phyloP scores from a whole-genome alignment of 2,113 vertebrate species.

The Poecile atricapillus region DNA sequence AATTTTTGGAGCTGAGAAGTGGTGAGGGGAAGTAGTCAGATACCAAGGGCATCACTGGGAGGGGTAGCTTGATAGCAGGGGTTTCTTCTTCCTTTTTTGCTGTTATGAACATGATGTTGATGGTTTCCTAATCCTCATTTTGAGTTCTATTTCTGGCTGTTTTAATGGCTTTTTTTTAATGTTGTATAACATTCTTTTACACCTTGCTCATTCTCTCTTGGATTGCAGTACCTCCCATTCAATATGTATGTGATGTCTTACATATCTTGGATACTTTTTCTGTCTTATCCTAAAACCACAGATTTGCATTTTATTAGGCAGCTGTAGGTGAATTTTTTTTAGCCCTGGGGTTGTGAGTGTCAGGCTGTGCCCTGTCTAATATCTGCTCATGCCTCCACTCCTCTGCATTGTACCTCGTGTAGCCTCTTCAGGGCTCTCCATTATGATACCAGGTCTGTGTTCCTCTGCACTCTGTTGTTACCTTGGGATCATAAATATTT shows the following conservation, averaged over 20 bases:
- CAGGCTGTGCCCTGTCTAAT: not conserved
- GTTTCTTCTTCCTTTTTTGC: not conserved
- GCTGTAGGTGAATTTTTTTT: not conserved
- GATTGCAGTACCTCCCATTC: not conserved
- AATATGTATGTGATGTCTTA: not conserved
- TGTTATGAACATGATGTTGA: not conserved
- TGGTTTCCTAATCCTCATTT: not conserved
- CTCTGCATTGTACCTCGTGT: not conserved
- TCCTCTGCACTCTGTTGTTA: not conserved
- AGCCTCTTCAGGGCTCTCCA: not conserved
- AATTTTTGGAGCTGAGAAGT: not conserved
- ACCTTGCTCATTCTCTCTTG: not conserved
- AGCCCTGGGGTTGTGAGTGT: not conserved
- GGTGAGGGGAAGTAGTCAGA: not conserved
- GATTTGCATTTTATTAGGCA: not conserved
- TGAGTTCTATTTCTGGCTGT: not conserved
- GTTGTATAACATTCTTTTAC: not conserved
- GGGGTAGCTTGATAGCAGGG: not conserved
- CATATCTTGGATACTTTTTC: not conserved
- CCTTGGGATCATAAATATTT: slow-evolving; percentile 21
- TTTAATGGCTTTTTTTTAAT: not conserved
- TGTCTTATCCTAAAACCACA: not conserved
- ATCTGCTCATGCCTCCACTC: accelerated
- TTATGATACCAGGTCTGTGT: not conserved
- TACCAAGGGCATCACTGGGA: not conserved